Conservation (phyloP, 2,888 invertebrate genomes). For the Andrena camellia region DNA sequence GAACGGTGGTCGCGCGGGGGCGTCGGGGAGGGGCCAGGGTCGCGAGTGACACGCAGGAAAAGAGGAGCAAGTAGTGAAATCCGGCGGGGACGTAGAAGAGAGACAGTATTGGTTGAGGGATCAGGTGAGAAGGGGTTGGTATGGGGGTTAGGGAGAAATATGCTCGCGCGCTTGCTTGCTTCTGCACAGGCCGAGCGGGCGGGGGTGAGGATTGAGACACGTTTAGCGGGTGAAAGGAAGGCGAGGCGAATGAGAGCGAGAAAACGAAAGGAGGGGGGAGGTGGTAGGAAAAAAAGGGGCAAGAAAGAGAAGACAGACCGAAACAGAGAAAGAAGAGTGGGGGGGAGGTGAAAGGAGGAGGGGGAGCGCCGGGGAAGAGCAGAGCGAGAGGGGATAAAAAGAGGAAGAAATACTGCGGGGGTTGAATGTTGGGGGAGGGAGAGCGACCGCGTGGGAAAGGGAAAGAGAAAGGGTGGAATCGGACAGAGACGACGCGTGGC, state of each 20-base stretch:
- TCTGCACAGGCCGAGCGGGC: conserved; percentile 30
- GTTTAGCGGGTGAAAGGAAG: conserved; percentile 49
- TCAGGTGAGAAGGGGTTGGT: conserved; percentile 59
- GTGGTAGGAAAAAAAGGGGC: conserved; percentile 9
- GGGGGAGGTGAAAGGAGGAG: conserved; percentile 4
- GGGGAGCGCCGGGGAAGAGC: conserved; percentile 1
- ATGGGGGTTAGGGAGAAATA: conserved; percentile 63
- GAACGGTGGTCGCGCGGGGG: not conserved
- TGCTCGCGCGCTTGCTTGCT: conserved; percentile 51
- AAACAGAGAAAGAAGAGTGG: conserved; percentile 30
- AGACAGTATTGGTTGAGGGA: conserved; percentile 49
- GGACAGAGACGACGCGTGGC: conserved; percentile 27
- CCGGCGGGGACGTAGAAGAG: conserved; percentile 3
- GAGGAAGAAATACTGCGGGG: conserved; percentile 18
- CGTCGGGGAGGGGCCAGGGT: not conserved
- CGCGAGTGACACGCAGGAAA: conserved; percentile 22
- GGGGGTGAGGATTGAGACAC: conserved; percentile 39
- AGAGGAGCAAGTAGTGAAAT: not conserved
- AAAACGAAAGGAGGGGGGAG: conserved; percentile 23
- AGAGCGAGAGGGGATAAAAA: conserved; percentile 23
- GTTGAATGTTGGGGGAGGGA: conserved; percentile 8
- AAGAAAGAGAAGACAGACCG: conserved; percentile 22
- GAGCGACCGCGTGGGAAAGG: conserved; percentile 60
- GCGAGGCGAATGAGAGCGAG: conserved; percentile 35
- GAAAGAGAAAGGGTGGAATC: conserved; percentile 12